phyloP scores from a whole-genome alignment of 30 jellyfish, hydroid and myxozoan species.

The Chironex yamaguchii region DNA sequence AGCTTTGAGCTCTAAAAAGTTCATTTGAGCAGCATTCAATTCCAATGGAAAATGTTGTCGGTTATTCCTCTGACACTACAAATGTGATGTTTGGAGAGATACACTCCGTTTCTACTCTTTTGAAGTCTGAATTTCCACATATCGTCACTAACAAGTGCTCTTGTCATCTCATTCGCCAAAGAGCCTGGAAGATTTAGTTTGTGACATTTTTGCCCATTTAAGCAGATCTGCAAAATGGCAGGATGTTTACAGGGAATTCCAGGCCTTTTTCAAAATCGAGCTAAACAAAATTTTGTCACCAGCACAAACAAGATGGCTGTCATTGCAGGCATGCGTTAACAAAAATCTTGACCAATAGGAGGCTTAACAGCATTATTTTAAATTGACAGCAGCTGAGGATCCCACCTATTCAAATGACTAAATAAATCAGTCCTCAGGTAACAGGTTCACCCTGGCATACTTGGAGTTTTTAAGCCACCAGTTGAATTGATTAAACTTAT shows the following conservation, averaged over 20 bases:
- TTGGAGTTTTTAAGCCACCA: conserved; percentile 61
- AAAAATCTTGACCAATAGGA: conserved; percentile 42
- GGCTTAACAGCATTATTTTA: conserved; percentile 37
- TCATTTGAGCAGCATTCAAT: conserved; percentile 19
- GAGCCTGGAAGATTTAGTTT: conserved; percentile 47
- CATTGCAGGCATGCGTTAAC: conserved; percentile 54
- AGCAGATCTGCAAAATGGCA: conserved; percentile 65
- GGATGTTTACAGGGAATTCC: conserved; percentile 32
- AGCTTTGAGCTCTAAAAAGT: conserved; percentile 24
- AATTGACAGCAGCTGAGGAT: conserved; percentile 23
- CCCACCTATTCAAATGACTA: conserved; percentile 48
- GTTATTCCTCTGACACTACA: conserved; percentile 68
- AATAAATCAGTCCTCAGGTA: conserved; percentile 16
- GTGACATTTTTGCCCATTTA: conserved; percentile 55
- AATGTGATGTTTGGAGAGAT: conserved; percentile 75
- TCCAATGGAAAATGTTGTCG: conserved; percentile 63
- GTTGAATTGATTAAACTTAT: conserved; percentile 47
- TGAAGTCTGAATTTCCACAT: conserved; percentile 19
- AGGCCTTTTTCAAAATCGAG: conserved; percentile 23
- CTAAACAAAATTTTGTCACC: conserved; percentile 60
- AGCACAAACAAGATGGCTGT: conserved; percentile 66
- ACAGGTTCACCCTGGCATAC: conserved; percentile 34
- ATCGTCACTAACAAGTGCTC: conserved; percentile 25
- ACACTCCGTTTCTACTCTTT: conserved; percentile 43
- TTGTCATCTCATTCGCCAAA: conserved; percentile 52